phyloP scores from a whole-genome alignment of 2,113 vertebrate species.

The Seriola rivoliana region DNA sequence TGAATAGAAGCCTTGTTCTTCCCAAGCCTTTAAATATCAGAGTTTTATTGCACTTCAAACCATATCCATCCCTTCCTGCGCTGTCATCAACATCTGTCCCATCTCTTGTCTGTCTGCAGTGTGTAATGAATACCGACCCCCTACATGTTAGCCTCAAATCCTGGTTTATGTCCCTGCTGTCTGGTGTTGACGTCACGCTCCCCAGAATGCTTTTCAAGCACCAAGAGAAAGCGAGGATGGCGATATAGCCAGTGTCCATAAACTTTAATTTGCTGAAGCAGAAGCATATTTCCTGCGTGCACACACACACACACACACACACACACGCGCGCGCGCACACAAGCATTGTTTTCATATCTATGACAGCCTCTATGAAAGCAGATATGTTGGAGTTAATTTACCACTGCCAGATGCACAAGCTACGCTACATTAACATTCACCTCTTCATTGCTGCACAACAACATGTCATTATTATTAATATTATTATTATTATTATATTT shows the following conservation, averaged over 20 bases:
- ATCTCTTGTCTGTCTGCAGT: conserved; percentile 56
- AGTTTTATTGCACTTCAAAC: conserved; percentile 53
- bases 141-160: conserved; percentile 48
- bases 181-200: conserved; percentile 64
- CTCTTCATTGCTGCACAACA: background rate
- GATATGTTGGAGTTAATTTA: conserved; percentile 51
- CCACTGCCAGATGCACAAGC: conserved; percentile 44
- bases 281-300: conserved; percentile 48
- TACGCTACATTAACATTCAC: background rate
- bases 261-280: conserved; percentile 68
- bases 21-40: conserved; percentile 46
- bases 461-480: background rate
- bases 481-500: background rate
- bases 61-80: conserved; percentile 40
- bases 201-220: conserved; percentile 61
- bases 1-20: conserved; percentile 61
- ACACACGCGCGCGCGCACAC: background rate
- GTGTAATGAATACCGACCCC: conserved; percentile 63
- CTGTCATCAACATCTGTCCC: conserved; percentile 68
- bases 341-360: background rate
- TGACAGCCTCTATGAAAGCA: conserved; percentile 24
- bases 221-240: conserved; percentile 32
- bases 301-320: conserved; percentile 1
- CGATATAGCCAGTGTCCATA: conserved; percentile 56
- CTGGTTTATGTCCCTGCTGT: conserved; percentile 67